A percentile compares a stretch with the other conserved stretches of the same genome.
phyloP scores from a whole-genome alignment of 1,140 invertebrate species.

The Ceratina calcarata region DNA sequence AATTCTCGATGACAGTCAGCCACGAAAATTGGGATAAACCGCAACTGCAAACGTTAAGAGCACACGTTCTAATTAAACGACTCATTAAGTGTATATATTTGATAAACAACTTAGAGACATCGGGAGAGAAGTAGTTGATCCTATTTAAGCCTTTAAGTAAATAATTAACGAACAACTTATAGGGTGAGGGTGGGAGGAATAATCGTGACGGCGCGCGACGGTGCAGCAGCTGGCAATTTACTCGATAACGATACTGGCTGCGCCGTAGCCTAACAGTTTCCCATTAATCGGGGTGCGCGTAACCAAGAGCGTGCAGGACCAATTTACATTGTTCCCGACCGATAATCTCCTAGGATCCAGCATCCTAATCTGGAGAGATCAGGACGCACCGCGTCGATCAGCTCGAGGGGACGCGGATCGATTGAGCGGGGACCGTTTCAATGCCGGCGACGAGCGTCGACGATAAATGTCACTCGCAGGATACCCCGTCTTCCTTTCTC shows the following conservation, averaged over 20 bases:
- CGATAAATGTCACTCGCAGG: conserved; percentile 47
- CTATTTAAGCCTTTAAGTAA: neutral
- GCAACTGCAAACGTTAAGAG: no score
- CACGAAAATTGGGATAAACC: conserved; percentile 2
- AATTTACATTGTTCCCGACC: conserved; percentile 49
- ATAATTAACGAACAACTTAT: conserved; percentile 13
- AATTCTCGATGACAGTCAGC: neutral
- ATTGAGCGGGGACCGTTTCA: conserved; percentile 47
- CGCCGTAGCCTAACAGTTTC: conserved; percentile 1
- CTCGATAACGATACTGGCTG: conserved; percentile 10
- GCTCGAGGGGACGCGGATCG: conserved; percentile 46
- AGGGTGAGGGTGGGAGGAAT: neutral
- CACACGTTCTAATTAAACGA: neutral
- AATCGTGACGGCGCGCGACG: neutral
- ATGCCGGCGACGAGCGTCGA: conserved; percentile 21
- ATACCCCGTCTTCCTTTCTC: conserved; percentile 10
- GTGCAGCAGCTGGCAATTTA: neutral
- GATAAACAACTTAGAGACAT: neutral
- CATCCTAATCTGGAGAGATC: conserved; percentile 39
- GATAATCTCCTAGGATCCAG: conserved; percentile 40
- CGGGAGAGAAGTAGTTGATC: no score
- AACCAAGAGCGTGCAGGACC: conserved; percentile 28
- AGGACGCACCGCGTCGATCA: conserved; percentile 40
- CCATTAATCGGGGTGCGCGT: conserved; percentile 37
- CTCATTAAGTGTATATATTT: neutral